Evolutionary conservation across 2,888 invertebrate genomes (phyloP), one percentile per base, ranked within the genome.

Genomic region (Pseudococcus viburni): DNA sequence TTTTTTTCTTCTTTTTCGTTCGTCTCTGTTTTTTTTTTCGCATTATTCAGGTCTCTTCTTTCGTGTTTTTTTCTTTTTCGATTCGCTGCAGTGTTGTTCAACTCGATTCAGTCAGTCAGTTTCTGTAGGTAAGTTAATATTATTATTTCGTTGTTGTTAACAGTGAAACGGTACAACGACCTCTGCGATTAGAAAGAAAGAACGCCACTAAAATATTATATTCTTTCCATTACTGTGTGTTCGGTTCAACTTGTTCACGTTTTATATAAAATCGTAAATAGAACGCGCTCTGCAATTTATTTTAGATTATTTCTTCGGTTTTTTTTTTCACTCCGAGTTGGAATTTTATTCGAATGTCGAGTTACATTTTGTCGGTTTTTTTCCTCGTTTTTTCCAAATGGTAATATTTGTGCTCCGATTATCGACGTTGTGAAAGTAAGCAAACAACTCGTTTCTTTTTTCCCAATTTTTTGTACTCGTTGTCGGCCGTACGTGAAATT

Each of bases 151-250:
- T 86, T 86, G 86, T 86, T 86, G 86, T 86, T 86, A 86, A 86
- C 86, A 86, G 86, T 86, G 86, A 86, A 86, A 86, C 86, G 86
- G 86, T 86, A 86, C 86, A 86, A 86, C 86, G 86, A 86, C 86
- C 86, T 86, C 86, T 86, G 86, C 86, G 86, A 86, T 86, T 86
- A 86, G 86, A 86, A 86, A 86, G 86, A 86, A 86, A 86, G 86
- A 86, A 86, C 86, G 86, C 86, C 86, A 86, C 86, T 64, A 86
- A 86, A 86, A 86, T 86, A 64, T 64, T 46, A 86, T 86, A 86
- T 86, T 86, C 73, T 86, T 86, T 73, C 86, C 46, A 86, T 39
- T 55, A 85, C 85, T 85, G n/a, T 22, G 39, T 86, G 59, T 86
- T 86, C 86, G 68, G 86, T 86, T 46, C 22, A 22, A 86, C 86